phyloP scores from a whole-genome alignment of 2,888 invertebrate genomes.

The Frankliniella intonsa region DNA sequence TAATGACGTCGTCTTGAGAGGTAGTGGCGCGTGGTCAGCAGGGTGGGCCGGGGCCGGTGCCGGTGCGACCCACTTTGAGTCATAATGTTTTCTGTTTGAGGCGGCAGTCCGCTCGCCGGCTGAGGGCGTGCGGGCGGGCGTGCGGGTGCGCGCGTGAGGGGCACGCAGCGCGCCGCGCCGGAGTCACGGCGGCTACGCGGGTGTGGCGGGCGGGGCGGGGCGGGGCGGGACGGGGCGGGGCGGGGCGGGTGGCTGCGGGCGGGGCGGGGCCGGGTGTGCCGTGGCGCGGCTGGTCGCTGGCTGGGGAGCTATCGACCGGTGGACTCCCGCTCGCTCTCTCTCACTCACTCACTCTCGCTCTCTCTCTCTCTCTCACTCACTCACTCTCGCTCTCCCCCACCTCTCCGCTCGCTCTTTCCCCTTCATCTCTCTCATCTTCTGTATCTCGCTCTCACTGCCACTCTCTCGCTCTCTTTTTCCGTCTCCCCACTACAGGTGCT shows the following conservation, averaged over 20 bases:
- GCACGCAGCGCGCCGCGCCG: background rate
- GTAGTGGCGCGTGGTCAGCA: too few relatives aligned
- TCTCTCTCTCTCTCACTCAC: background rate
- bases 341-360: background rate
- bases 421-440: background rate
- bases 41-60: too few relatives aligned
- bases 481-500: too few relatives aligned
- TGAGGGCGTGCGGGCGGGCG: background rate
- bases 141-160: background rate
- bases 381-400: background rate
- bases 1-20: too few relatives aligned
- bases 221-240: background rate
- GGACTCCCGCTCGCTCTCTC: background rate
- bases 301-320: slow-evolving; percentile 16
- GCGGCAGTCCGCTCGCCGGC: too few relatives aligned
- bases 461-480: background rate
- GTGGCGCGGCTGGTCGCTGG: background rate
- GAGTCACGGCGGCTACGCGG: background rate
- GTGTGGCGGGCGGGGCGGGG: background rate
- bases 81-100: too few relatives aligned
- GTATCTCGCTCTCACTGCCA: background rate
- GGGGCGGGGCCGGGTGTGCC: background rate
- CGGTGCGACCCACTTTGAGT: too few relatives aligned
- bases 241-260: background rate
- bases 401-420: background rate